Conservation (phyloP, 1,140 invertebrate genomes). For the Drosophila rhopaloa region DNA sequence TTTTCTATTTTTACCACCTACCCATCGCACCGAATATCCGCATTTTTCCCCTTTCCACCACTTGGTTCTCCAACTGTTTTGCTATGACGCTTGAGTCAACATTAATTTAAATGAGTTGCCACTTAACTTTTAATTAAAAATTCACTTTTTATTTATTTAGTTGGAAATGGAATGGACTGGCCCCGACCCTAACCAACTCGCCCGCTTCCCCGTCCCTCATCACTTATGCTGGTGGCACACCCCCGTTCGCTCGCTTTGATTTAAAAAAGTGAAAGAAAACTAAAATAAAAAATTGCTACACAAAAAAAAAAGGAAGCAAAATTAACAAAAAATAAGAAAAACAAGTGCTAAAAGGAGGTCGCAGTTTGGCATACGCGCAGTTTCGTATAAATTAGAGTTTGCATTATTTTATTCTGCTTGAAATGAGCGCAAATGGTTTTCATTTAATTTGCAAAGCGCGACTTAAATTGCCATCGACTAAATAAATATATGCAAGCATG, state of each 20-base stretch:
- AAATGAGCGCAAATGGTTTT: slow-evolving; percentile 76
- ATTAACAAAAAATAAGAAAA: slow-evolving; percentile 19
- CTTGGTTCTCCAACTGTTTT: slow-evolving; percentile 71
- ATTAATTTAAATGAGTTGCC: slow-evolving; percentile 84
- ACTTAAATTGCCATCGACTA: slow-evolving; percentile 73
- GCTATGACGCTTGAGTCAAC: slow-evolving; percentile 82
- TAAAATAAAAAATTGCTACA: slow-evolving; percentile 67
- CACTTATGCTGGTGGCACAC: slow-evolving; percentile 43
- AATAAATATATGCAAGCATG: slow-evolving; percentile 54
- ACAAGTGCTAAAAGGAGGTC: slow-evolving; percentile 21
- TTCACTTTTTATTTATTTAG: slow-evolving; percentile 83
- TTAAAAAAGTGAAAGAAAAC: slow-evolving; percentile 68
- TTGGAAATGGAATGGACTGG: slow-evolving; percentile 74
- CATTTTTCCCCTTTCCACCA: slow-evolving; percentile 12
- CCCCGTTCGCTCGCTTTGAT: slow-evolving; percentile 63
- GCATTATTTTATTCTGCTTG: slow-evolving; percentile 81
- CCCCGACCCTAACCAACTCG: slow-evolving; percentile 6
- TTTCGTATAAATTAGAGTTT: slow-evolving; percentile 80
- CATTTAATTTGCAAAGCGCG: slow-evolving; percentile 67
- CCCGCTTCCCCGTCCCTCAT: slow-evolving; percentile 1
- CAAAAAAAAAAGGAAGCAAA: slow-evolving; percentile 21
- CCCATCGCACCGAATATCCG: slow-evolving; percentile 4
- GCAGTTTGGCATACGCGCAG: slow-evolving; percentile 46
- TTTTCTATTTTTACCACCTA: slow-evolving; percentile 21
- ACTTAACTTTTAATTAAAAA: slow-evolving; percentile 84